Evolutionary conservation across 2,888 invertebrate species (phyloP), one percentile per base, ranked within the genome.

Genomic region (Polyommatus icarus): DNA sequence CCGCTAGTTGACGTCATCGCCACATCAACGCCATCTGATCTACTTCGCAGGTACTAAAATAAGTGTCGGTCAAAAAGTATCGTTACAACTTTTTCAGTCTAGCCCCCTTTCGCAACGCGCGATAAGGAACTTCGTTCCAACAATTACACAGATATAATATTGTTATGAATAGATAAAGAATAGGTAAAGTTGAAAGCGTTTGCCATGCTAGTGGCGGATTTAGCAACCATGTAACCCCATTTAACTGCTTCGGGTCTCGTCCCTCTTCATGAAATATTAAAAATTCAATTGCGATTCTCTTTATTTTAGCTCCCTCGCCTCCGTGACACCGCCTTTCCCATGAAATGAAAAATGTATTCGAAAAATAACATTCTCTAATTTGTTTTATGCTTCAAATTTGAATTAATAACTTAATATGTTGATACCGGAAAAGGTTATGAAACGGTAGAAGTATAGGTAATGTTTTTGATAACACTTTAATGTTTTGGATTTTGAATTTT

Each of bases 181-280:
- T 32, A 29, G 29, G 67, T 32, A 40, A 72, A 40, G 40, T 40
- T 20, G n/a, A 40, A 75, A 75, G 29, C 2, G 50, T 75, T 50
- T 29, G 40, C 46, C 46, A 36, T 54, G 72, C 78, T 80, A 75
- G 78, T 77, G 71, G 82, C 83, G 84, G 76, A 40, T 75, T 80
- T 83, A 80, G 76, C 76, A 78, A 67, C 81, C 75, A 80, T 81
- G 87, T 90, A 91, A 91, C 92, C 91, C 93, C 91, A 93, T 93
- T 93, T 91, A 90, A 90, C 88, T 88, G 91, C 90, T 91, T 86
- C 88, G 87, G 87, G 88, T 87, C 81, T 83, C 84, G 88, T 88
- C 91, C 91, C 94, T 91, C 91, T 93, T 93, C 94, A 93, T 94
- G 92, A 93, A 94, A 94, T 94, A 94, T 94, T 94, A 93, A 94